Evolutionary conservation across 2,113 vertebrate genomes (phyloP).

Genomic region (Aleadryas rufinucha): DNA sequence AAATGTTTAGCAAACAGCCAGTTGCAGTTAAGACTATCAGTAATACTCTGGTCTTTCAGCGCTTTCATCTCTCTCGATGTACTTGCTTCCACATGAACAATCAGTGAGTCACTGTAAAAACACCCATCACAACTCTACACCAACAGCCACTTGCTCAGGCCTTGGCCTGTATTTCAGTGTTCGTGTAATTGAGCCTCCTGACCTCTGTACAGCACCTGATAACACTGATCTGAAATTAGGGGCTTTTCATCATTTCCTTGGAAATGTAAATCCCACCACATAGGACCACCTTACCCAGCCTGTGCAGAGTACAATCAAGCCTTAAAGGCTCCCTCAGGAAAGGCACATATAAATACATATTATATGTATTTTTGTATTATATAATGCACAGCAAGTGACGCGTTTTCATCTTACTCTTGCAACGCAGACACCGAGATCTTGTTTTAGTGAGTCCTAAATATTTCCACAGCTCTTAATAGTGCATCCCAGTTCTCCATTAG

Average conservation of each 20-base stretch:
- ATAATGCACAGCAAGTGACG: accelerated
- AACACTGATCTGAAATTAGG: neutral
- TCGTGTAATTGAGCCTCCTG: neutral
- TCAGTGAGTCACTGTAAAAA: neutral
- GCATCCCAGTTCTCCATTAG: accelerated
- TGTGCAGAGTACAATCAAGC: accelerated
- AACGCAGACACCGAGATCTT: neutral
- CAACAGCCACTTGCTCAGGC: neutral
- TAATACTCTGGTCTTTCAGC: neutral
- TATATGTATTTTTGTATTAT: neutral
- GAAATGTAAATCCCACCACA: neutral
- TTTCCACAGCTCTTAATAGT: neutral
- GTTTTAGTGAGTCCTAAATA: neutral
- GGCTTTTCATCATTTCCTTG: neutral
- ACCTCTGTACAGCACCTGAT: neutral
- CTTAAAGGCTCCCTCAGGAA: neutral
- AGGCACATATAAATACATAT: accelerated
- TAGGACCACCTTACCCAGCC: neutral
- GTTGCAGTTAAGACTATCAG: neutral
- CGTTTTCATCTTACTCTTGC: neutral
- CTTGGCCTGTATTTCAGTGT: accelerated
- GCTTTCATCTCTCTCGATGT: neutral
- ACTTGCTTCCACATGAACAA: neutral
- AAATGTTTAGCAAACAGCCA: neutral
- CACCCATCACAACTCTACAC: neutral